phyloP scores from a whole-genome alignment of 2,113 vertebrate species.

The Chlorodrepanis virens region DNA sequence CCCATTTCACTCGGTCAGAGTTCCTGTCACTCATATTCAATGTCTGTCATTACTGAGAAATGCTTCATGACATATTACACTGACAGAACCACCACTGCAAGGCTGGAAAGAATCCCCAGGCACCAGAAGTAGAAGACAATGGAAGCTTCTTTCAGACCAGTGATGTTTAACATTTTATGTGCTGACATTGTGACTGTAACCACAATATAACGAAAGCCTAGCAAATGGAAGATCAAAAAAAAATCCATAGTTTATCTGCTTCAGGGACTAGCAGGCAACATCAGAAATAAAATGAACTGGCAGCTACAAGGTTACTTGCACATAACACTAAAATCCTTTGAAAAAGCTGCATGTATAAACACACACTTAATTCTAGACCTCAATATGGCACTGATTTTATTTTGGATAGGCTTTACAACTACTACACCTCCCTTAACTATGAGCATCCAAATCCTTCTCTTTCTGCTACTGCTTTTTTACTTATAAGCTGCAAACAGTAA shows the following conservation, averaged over 20 bases:
- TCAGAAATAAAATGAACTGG: conserved; percentile 61
- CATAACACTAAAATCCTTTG: neutral
- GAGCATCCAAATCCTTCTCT: neutral
- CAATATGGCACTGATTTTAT: neutral
- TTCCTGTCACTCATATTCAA: conserved; percentile 79
- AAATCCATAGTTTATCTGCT: conserved; percentile 63
- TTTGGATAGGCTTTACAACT: neutral
- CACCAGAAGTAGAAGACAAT: conserved; percentile 64
- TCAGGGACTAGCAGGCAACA: conserved; percentile 48
- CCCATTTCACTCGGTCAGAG: conserved; percentile 75
- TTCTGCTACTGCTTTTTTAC: neutral
- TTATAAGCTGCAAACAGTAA: neutral
- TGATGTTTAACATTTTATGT: conserved; percentile 73
- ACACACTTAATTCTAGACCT: neutral
- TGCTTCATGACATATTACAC: conserved; percentile 77
- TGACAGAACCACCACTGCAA: conserved; percentile 66
- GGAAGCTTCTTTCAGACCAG: conserved; percentile 62
- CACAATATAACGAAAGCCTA: conserved; percentile 43
- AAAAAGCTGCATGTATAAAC: neutral
- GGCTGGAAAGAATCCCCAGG: conserved; percentile 62
- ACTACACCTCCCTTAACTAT: neutral
- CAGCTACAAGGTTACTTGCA: conserved; percentile 4
- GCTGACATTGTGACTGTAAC: conserved; percentile 67
- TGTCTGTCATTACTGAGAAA: conserved; percentile 79
- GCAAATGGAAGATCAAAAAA: conserved; percentile 67